Evolutionary conservation across 2,797 vertebrate species (phyloP), one percentile per base, ranked within the genome.

Genomic region (Xyrichtys novacula): DNA sequence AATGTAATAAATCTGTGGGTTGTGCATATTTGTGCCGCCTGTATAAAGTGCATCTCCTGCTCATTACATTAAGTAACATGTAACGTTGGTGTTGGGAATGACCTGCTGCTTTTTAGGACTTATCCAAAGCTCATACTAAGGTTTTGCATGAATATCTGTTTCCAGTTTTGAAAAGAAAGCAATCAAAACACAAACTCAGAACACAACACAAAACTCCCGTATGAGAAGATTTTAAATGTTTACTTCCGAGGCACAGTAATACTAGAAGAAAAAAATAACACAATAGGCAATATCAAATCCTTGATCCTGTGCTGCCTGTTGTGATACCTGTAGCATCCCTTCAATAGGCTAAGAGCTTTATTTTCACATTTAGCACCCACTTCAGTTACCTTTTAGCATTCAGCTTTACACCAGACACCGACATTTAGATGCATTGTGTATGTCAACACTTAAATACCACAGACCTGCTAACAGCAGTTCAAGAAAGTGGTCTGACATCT

Each of bases 171-270:
- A 28, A 42, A 46, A 55, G 1, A 36, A 17, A 28, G 1, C 7
- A 36, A 36, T 5, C 12, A 38, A 20, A 36, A 29, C 15, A 17
- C 54, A 34, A 3, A 44, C 15, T 28, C 40, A 16, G 26, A 43
- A 42, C 17, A 39, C 19, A 39, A n/a, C 14, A 54, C 16, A 39
- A 69, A 61, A 40, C 46, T 32, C 23, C 11, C 26, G 46, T 74
- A 40, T 56, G 49, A 63, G 34, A 76, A 66, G 20, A 32, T 25
- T 69, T 90, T 89, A 80, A 88, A 86, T 85, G 65, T 75, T 78
- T 62, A 85, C 26, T 80, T 90, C 59, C 69, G 79, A 90, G 87
- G 85, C 77, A 85, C 84, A 79, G 40, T 69, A 84, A 88, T 71
- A 88, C 80, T 64, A 65, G 71, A 76, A 86, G 53, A 77, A 80